Base-by-base conservation (phyloP, 2,113 vertebrate species). In the Gambusia affinis region DNA sequence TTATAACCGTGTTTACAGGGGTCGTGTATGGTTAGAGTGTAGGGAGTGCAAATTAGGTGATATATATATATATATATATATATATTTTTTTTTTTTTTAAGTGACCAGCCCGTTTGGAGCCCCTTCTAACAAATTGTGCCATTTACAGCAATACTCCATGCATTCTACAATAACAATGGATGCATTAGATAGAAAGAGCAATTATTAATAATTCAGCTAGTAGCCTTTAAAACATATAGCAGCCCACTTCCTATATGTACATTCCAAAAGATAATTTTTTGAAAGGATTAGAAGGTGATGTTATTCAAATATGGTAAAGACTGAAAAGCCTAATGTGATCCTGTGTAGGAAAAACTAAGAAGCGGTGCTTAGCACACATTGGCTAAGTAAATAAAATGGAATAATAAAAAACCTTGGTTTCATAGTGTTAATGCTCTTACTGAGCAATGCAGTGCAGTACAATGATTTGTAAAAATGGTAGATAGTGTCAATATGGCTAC, bases 161-260 rank as follows among this genome's bases (percentile, higher is more conserved):
- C 24, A 57, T 47, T 67, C 51, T 65, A 60, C 5, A 70, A 61
- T 65, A 64, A 69, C 83, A 83, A 88, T 85, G 85, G 81, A 72
- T 57, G 22, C 24, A 76, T 79, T 51, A 72, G 69, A 72, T 31
- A 63, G 70, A 75, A n/a, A 54, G 15, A 66, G 27, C 35, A 37
- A 62, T 11, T 37, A 31, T 80, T 74, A 87, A 88, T 83, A 76
- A 85, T 87, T 88, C 80, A 86, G 85, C 72, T 67, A 73, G 60
- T 10, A 17, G 66, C 60, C 60, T 35, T 35, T 79, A 67, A 87
- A 76, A 82, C 31, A 86, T 35, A 85, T 24, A 77, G 35, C 29
- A 39, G 61, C 24, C 29, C 83, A 69, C 37, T 88, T 85, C 75
- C 54, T 54, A 64, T 70, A 82, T 84, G 69, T 70, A 60, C 72